Conservation (phyloP, 2,888 invertebrate genomes). For the Drosophila ezoana region DNA sequence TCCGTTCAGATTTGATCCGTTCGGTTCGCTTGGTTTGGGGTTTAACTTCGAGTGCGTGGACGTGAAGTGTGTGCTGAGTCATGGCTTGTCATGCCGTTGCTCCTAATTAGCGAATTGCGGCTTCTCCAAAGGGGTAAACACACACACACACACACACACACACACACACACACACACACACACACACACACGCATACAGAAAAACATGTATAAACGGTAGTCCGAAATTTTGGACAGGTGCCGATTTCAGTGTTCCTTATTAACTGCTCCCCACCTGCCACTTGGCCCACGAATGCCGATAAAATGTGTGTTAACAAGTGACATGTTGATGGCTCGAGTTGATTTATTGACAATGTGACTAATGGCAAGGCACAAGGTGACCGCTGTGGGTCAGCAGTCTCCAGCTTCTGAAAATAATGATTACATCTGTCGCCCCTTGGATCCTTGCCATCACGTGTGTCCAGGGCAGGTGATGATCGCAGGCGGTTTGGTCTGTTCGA, state of each 20-base stretch:
- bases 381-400: conserved; percentile 42
- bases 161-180: neutral
- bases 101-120: conserved; percentile 55
- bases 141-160: too few species aligned
- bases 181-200: neutral
- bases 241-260: conserved; percentile 31
- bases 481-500: neutral
- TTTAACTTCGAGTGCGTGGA: conserved; percentile 15
- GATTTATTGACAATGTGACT: conserved; percentile 58
- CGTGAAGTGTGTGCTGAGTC: conserved; percentile 34
- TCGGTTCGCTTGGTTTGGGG: neutral
- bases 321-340: conserved; percentile 59
- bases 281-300: neutral
- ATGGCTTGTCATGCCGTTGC: conserved; percentile 48
- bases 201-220: conserved; percentile 25
- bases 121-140: neutral
- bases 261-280: neutral
- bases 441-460: neutral
- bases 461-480: conserved; percentile 4
- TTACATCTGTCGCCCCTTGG: neutral
- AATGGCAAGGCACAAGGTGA: conserved; percentile 57
- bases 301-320: conserved; percentile 66
- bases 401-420: neutral
- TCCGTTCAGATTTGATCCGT: conserved; percentile 6
- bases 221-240: conserved; percentile 41